Percentiles rank a stretch among this genome's conserved stretches.
Conservation (phyloP, 1,140 invertebrate species). For the Scaptodrosophila lebanonensis region DNA sequence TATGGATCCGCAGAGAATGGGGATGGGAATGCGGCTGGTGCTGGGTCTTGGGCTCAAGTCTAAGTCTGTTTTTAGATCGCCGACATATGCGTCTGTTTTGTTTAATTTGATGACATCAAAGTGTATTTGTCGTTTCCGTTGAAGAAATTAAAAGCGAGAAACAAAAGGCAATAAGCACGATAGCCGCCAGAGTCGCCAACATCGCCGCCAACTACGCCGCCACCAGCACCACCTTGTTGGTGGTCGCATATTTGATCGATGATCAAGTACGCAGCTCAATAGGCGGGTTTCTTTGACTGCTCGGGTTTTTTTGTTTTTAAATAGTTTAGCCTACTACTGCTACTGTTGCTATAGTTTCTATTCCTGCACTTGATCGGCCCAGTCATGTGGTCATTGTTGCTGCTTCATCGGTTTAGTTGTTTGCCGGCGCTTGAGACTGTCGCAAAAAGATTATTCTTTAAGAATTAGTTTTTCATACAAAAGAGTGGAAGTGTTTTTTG, state of each 20-base stretch:
- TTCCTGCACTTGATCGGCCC: conserved; percentile 10
- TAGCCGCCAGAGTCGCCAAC: neutral
- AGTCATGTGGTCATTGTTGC: conserved; percentile 62
- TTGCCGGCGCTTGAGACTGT: conserved; percentile 63
- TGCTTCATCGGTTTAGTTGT: conserved; percentile 53
- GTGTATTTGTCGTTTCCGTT: conserved; percentile 58
- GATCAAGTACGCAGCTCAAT: conserved; percentile 18
- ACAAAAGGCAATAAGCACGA: conserved; percentile 6
- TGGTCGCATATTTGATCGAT: conserved; percentile 40
- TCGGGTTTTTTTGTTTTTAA: too few species aligned
- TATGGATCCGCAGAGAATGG: conserved; percentile 10
- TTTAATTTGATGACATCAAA: conserved; percentile 60
- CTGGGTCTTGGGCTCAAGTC: conserved; percentile 3
- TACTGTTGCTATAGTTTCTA: conserved; percentile 1
- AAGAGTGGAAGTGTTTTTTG: conserved; percentile 18
- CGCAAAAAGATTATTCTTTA: conserved; percentile 13
- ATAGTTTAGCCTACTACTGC: neutral
- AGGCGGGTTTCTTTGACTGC: too few species aligned
- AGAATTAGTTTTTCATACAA: conserved; percentile 8
- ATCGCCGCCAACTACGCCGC: neutral
- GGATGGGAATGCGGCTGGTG: neutral
- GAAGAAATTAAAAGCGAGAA: conserved; percentile 3
- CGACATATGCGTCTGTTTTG: conserved; percentile 21
- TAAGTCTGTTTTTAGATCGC: conserved; percentile 14
- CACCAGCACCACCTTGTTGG: neutral